Evolutionary conservation across 2,113 vertebrate species (phyloP).

Genomic region (Todiramphus chloris): DNA sequence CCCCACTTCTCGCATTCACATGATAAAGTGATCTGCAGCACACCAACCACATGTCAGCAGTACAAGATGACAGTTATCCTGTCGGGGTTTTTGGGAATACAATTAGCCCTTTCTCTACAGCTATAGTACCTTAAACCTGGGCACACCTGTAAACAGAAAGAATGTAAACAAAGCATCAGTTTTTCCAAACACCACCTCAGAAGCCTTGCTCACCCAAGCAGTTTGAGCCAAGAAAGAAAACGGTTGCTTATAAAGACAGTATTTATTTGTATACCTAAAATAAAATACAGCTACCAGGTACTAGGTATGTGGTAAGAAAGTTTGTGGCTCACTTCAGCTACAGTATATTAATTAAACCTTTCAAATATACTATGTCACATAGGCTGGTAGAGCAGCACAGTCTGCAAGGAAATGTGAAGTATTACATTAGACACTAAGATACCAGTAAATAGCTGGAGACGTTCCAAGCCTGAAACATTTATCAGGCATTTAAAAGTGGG

Average conservation of each 20-base stretch:
- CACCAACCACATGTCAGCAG: neutral
- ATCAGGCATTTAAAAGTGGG: neutral
- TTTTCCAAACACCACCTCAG: neutral
- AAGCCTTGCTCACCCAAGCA: neutral
- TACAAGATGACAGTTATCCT: neutral
- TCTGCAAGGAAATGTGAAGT: neutral
- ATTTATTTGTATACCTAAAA: neutral
- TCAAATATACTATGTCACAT: neutral
- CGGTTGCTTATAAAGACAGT: neutral
- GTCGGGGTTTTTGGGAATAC: neutral
- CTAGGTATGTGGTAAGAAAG: neutral
- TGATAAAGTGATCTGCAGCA: neutral
- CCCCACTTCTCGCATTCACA: neutral
- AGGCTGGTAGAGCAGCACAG: neutral
- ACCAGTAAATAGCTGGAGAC: neutral
- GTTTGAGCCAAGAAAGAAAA: neutral
- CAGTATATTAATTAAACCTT: neutral
- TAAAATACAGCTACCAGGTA: neutral
- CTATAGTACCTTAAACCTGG: neutral
- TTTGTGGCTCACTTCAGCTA: neutral
- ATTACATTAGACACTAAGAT: neutral
- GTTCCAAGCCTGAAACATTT: neutral
- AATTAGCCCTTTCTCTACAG: neutral
- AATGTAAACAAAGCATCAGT: neutral
- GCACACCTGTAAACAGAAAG: neutral